Percentiles rank a stretch among this genome's conserved stretches.
phyloP scores from a whole-genome alignment of 1,140 invertebrate species.

The Leguminivora glycinivorella region DNA sequence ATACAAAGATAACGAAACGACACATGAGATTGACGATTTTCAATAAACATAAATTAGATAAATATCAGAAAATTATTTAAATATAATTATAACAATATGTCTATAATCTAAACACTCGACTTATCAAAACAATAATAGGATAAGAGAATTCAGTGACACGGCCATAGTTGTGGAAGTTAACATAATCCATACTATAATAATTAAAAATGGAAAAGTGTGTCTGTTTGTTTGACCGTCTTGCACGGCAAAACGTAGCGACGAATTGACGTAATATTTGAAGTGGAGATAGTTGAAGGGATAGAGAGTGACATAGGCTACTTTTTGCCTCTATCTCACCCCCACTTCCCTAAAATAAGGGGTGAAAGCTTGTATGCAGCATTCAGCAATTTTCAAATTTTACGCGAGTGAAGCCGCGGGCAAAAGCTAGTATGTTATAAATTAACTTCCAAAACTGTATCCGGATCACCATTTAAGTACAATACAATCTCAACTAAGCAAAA shows the following conservation, averaged over 20 bases:
- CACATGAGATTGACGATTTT: not conserved
- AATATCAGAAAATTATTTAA: not conserved
- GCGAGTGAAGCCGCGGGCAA: too few relatives aligned
- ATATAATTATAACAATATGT: not conserved
- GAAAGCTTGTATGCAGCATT: too few relatives aligned
- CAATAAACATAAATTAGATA: not conserved
- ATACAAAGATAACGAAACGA: conserved; percentile 2
- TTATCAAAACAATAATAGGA: conserved; percentile 3
- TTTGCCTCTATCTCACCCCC: too few relatives aligned
- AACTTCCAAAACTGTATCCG: not conserved
- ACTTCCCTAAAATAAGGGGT: too few relatives aligned
- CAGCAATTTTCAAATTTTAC: too few relatives aligned
- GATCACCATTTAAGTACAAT: conserved; percentile 2
- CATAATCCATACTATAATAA: not conserved
- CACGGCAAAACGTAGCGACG: too few relatives aligned
- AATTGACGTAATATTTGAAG: too few relatives aligned
- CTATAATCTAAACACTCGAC: not conserved
- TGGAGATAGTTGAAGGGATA: too few relatives aligned
- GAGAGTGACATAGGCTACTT: too few relatives aligned
- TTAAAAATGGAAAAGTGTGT: too few relatives aligned
- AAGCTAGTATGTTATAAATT: not conserved
- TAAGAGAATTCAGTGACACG: not conserved
- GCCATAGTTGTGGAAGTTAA: not conserved
- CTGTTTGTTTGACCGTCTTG: too few relatives aligned
- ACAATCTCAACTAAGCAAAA: conserved; percentile 2